phyloP scores from a whole-genome alignment of 37 sponge, comb jelly and placozoan genomes.

The Beroe forskalii region DNA sequence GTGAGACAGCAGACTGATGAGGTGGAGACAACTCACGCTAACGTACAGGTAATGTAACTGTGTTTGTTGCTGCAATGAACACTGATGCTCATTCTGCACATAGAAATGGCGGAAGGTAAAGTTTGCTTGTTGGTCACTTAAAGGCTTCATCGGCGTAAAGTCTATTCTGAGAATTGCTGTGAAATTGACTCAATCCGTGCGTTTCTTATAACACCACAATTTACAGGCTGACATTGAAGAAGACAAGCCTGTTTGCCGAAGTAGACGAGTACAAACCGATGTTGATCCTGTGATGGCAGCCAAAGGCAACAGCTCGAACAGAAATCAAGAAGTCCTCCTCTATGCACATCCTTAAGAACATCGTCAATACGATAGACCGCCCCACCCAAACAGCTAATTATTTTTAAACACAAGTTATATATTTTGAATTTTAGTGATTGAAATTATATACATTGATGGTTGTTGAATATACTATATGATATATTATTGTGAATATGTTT shows the following conservation, averaged over 20 bases:
- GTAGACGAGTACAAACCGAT: conserved; percentile 7
- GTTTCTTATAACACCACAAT: too few species aligned
- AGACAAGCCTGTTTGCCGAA: neutral
- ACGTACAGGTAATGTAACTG: neutral
- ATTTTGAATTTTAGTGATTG: too few species aligned
- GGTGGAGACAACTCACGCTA: neutral
- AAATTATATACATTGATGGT: too few species aligned
- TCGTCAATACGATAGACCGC: neutral
- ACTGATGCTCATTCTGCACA: too few species aligned
- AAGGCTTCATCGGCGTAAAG: too few species aligned
- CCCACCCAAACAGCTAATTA: neutral
- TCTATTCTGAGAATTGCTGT: too few species aligned
- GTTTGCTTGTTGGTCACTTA: too few species aligned
- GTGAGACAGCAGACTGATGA: conserved; percentile 25
- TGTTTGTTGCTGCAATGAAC: too few species aligned
- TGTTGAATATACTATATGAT: too few species aligned
- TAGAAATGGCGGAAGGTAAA: too few species aligned
- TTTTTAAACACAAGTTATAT: neutral
- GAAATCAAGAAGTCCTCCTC: conserved; percentile 25
- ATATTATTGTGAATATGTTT: too few species aligned
- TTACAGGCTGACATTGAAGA: conserved; percentile 30
- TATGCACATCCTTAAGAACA: neutral
- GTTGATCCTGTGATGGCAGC: conserved; percentile 10
- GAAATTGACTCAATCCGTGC: too few species aligned
- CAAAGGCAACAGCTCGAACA: neutral